Evolutionary conservation across 2,797 vertebrate genomes (phyloP).

Genomic region (Discoglossus pictus): DNA sequence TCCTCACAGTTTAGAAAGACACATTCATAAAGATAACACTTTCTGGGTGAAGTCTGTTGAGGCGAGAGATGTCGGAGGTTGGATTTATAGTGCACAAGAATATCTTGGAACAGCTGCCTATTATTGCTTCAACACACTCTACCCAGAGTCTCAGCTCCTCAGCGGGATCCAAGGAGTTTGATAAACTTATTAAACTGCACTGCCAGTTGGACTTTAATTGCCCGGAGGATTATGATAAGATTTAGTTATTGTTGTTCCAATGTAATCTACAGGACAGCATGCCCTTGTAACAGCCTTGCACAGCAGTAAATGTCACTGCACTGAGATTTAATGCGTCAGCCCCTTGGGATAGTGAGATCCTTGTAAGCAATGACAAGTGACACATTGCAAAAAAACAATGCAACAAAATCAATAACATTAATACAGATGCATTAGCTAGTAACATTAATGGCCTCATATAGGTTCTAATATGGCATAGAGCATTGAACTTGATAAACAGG

Average conservation of each 20-base stretch:
- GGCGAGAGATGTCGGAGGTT: slow-evolving; percentile 39
- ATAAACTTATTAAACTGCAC: slow-evolving; percentile 58
- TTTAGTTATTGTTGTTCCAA: slow-evolving; percentile 59
- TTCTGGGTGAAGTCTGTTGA: slow-evolving; percentile 45
- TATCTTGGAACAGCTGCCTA: slow-evolving; percentile 51
- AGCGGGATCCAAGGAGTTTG: slow-evolving; percentile 54
- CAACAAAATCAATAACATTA: too few relatives aligned
- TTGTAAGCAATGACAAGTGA: too few relatives aligned
- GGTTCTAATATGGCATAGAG: too few relatives aligned
- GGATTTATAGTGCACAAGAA: slow-evolving; percentile 49
- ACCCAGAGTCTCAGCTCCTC: slow-evolving; percentile 49
- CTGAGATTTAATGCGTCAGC: too few relatives aligned
- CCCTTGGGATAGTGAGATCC: too few relatives aligned
- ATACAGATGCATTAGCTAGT: too few relatives aligned
- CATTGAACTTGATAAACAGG: too few relatives aligned
- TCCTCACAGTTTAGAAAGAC: slow-evolving; percentile 4
- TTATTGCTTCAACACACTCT: slow-evolving; percentile 44
- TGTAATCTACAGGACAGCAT: slow-evolving; percentile 52
- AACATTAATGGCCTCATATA: too few relatives aligned
- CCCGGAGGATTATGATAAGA: slow-evolving; percentile 59
- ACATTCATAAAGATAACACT: slow-evolving; percentile 34
- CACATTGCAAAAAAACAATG: too few relatives aligned
- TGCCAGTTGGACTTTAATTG: slow-evolving; percentile 60
- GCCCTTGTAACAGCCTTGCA: background rate
- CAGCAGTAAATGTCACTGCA: background rate